Conservation (phyloP, 1,140 invertebrate species). For the Ridgeia piscesae region DNA sequence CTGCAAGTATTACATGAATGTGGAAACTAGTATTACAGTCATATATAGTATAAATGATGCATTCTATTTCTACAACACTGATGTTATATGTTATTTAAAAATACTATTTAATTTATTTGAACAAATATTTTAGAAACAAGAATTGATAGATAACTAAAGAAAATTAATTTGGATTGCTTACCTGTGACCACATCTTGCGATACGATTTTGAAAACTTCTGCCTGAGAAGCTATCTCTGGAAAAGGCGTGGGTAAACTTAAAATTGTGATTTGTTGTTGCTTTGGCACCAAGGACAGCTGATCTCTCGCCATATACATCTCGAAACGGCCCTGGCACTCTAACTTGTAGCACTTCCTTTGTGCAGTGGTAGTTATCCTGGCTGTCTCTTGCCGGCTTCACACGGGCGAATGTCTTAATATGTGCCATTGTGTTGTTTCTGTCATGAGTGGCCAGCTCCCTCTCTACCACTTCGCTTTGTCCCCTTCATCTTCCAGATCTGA, state of each 20-base stretch:
- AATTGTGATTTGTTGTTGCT: slow-evolving; percentile 45
- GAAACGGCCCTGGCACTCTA: slow-evolving; percentile 42
- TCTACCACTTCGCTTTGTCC: not conserved
- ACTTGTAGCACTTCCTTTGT: slow-evolving; percentile 39
- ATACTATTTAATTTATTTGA: no score
- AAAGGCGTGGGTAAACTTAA: slow-evolving; percentile 50
- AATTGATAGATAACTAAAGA: not conserved
- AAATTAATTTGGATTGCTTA: slow-evolving; percentile 21
- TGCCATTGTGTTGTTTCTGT: slow-evolving; percentile 37
- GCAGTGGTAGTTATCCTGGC: slow-evolving; percentile 45
- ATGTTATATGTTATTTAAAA: no score
- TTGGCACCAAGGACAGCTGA: slow-evolving; percentile 23
- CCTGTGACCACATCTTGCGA: slow-evolving; percentile 49
- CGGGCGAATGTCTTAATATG: slow-evolving; percentile 52
- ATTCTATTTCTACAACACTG: no score
- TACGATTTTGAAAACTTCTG: slow-evolving; percentile 47
- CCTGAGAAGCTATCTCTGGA: slow-evolving; percentile 40
- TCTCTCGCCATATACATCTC: slow-evolving; percentile 32
- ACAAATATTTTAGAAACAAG: no score
- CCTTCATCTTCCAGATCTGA: slow-evolving; percentile 15
- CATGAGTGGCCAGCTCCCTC: not conserved
- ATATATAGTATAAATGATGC: no score
- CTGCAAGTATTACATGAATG: slow-evolving; percentile 56
- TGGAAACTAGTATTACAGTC: no score
- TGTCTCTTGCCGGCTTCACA: slow-evolving; percentile 44